Evolutionary conservation across 2,797 vertebrate species (phyloP).

Genomic region (Leptoclinus maculatus): DNA sequence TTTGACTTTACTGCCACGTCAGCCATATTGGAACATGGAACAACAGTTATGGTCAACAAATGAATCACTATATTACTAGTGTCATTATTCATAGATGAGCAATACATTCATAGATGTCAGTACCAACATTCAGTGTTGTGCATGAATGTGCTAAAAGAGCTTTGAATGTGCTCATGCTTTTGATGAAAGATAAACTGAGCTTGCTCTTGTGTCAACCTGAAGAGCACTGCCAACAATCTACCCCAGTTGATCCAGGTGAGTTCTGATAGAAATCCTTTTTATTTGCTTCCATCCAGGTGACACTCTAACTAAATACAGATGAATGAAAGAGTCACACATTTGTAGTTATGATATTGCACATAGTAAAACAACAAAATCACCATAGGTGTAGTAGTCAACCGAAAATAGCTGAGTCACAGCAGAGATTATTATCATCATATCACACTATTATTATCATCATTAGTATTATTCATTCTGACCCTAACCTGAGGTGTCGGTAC

Average conservation of each 20-base stretch:
- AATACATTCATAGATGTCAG: not conserved
- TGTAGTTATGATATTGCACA: not conserved
- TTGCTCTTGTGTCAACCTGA: not conserved
- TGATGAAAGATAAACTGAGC: not conserved
- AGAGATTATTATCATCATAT: not conserved
- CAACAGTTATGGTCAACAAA: not conserved
- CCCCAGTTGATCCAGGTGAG: not conserved
- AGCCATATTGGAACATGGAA: conserved; percentile 5
- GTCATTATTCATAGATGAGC: not conserved
- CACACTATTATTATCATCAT: too few species aligned
- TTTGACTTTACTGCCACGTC: not conserved
- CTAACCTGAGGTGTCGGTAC: not conserved
- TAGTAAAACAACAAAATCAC: not conserved
- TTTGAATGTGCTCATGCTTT: not conserved
- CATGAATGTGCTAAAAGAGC: not conserved
- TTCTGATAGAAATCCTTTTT: not conserved
- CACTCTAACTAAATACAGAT: not conserved
- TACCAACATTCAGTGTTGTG: not conserved
- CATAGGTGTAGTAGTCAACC: too few species aligned
- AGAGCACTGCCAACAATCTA: not conserved
- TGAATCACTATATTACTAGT: not conserved
- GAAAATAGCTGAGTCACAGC: not conserved
- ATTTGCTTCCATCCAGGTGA: not conserved
- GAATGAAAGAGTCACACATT: not conserved
- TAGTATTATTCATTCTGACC: conserved; percentile 1